Base-by-base conservation (phyloP, 1,140 invertebrate genomes). In the Phymastichus coffea region DNA sequence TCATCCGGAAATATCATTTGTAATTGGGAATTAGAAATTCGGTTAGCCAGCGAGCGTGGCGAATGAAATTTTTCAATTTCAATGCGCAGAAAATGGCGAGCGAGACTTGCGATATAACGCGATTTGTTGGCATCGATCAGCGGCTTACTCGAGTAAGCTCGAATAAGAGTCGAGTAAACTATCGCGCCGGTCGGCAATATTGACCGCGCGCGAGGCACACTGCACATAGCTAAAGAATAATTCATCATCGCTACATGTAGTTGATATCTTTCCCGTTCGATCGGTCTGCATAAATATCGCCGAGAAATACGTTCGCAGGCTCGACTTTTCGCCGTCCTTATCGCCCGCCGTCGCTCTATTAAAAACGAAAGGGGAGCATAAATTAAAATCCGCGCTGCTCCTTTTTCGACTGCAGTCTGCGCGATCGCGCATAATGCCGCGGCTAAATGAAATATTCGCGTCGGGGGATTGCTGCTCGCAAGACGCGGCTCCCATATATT, bases 221-320 rank as follows among this genome's bases (percentile, higher is more conserved):
- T n/a, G n/a, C n/a, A n/a, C n/a, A 43, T 25, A n/a, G 46, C 25
- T 49, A 40, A 49, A 57, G 37, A 57, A 57, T 49, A 57, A 57
- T 57, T 57, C 44, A 57, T 57, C 55, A 40, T 33, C 55, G 12
- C 25, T 30, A 44, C 20, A 14, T 14, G 28, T 26, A 7, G 19
- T 17, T 49, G 43, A 57, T 28, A 49, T 47, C 37, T 30, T 19
- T 37, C 14, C 41, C 38, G 22, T 3, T n/a, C n/a, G 7, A n/a
- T 8, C 37, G n/a, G 37, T 14, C 22, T 35, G 15, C 15, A 37
- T 7, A 15, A 46, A 25, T 14, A 14, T 46, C 28, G 2, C 43
- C 15, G 0, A 4, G 20, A 33, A 48, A 48, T 2, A n/a, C n/a
- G n/a, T n/a, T n/a, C n/a, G n/a, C n/a, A n/a, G n/a, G n/a, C n/a